Evolutionary conservation across 2,113 vertebrate species (phyloP).

Genomic region (Rafetus swinhoei): DNA sequence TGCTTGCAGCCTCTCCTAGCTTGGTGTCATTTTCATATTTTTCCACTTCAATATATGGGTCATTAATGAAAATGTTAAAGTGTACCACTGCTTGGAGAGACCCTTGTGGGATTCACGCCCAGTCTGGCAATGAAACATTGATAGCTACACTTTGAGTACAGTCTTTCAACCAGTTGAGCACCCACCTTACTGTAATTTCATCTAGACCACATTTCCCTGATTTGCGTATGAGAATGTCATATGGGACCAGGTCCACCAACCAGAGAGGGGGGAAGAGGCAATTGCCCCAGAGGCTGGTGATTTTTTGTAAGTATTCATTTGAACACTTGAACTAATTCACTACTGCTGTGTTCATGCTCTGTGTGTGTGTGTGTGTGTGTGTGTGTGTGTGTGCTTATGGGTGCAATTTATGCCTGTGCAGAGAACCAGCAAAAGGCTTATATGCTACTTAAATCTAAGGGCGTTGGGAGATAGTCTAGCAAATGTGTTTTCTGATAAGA

Average conservation of each 20-base stretch:
- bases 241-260: not conserved
- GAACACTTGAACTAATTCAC: constrained; percentile 14
- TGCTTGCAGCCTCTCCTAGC: too few species aligned
- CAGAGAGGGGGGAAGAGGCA: not conserved
- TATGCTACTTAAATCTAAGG: not conserved
- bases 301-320: constrained; percentile 44
- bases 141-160: not conserved
- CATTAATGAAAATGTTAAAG: not conserved
- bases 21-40: not conserved
- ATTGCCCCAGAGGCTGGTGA: too few species aligned
- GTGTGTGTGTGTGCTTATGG: not conserved
- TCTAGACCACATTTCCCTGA: not conserved
- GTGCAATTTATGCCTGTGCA: not conserved
- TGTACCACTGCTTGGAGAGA: not conserved
- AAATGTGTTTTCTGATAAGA: not conserved
- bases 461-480: not conserved
- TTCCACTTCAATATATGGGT: not conserved
- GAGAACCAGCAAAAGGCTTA: not conserved
- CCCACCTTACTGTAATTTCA: not conserved
- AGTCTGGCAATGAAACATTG: not conserved
- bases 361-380: not conserved
- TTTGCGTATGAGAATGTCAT: not conserved
- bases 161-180: not conserved
- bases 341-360: not conserved
- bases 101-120: not conserved